These are phyloP conservation scores for Chaetops frenatus DNA, from an alignment of 2,113 vertebrate genomes.

Conservation along the genomic window DNA sequence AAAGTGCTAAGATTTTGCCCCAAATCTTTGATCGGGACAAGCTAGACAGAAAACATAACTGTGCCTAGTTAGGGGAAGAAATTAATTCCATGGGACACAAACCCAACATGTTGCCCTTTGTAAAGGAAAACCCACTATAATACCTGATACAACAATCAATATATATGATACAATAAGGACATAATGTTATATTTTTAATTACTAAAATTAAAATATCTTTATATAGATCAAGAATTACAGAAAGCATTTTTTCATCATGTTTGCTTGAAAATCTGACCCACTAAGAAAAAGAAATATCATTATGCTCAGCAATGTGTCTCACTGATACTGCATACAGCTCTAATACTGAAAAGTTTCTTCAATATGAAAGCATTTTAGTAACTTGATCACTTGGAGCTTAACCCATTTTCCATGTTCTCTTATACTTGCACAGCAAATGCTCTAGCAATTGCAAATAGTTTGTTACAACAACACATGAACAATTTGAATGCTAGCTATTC, in stretches of 20 bases:
- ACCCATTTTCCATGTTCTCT: background rate
- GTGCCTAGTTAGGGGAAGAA: background rate
- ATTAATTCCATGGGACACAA: background rate
- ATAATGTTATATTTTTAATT: background rate
- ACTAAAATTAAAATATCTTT: background rate
- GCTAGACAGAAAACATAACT: background rate
- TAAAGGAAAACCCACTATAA: background rate
- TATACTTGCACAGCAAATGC: background rate
- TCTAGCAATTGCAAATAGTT: background rate
- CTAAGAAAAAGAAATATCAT: background rate
- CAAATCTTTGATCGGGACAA: background rate
- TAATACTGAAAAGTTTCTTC: background rate
- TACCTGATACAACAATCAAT: background rate
- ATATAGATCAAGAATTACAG: background rate
- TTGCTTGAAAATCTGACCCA: background rate
- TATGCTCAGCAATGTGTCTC: background rate
- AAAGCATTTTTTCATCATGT: background rate
- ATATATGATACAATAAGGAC: background rate
- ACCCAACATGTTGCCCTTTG: background rate
- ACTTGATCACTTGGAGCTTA: background rate
- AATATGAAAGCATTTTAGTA: background rate
- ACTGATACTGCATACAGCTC: background rate
- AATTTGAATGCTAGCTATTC: background rate
- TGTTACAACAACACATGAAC: background rate
- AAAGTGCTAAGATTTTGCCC: background rate